Conservation (phyloP, 2,113 vertebrate genomes). For the Pelecanus crispus region DNA sequence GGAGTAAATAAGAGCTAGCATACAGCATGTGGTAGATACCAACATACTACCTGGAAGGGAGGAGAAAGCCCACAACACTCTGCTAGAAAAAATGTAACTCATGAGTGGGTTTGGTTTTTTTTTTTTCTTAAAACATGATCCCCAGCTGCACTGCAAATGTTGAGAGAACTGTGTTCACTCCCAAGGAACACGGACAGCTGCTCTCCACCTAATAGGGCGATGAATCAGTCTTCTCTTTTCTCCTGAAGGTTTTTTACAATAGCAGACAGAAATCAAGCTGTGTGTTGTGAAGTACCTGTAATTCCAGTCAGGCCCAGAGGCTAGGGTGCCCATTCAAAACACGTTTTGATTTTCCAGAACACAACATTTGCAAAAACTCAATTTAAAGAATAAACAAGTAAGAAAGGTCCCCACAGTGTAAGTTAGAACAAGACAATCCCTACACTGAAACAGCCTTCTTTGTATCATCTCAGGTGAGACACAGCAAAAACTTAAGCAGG, state of each 20-base stretch:
- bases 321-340: not conserved
- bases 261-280: not conserved
- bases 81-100: not conserved
- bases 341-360: not conserved
- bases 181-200: not conserved
- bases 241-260: not conserved
- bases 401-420: not conserved
- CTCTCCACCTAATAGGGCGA: not conserved
- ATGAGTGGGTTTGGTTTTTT: not conserved
- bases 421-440: not conserved
- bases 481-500: not conserved
- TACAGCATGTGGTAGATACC: not conserved
- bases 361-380: not conserved
- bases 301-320: not conserved
- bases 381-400: not conserved
- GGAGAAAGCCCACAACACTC: not conserved
- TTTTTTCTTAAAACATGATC: not conserved
- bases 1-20: not conserved
- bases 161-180: not conserved
- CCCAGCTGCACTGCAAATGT: not conserved
- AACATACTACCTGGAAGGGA: not conserved
- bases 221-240: accelerated
- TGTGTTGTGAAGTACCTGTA: not conserved
- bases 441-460: not conserved
- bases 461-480: not conserved